Evolutionary conservation across 2,113 vertebrate species (phyloP), one percentile per base, ranked within the genome.

Genomic region (Oryzias melastigma): DNA sequence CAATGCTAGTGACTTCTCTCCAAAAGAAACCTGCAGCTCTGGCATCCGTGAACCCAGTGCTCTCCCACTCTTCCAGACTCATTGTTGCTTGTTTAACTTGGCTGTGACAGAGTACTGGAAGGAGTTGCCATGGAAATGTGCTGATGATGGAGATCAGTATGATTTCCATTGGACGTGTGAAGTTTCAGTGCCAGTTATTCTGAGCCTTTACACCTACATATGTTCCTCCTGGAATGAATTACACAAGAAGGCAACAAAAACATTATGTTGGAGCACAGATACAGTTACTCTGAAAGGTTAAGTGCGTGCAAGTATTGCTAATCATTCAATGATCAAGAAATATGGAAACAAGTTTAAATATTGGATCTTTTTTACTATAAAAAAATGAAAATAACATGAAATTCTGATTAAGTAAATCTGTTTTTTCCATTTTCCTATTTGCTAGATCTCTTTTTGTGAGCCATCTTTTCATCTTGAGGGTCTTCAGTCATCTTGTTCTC

Each of bases 141-240:
- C 46, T 64, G 68, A 35, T 64, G 20, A 51, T 15, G 25, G 41
- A 47, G 64, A 72, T 45, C 22, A 24, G 62, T 16, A n/a, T 53
- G 48, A 62, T 71, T 76, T 71, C 48, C 22, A 52, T 45, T 71
- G 29, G 65, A 77, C 45, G 67, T 68, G 64, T 61, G 12, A 41
- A 62, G 47, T 71, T 76, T 80, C 71, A 42, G 60, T 52, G 73
- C 57, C 63, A 59, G 47, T 74, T 68, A 77, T 69, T 78, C 50
- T 62, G 8, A 66, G 68, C 57, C 20, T 49, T 72, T 78, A 68
- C 75, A 62, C 75, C 75, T 61, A 75, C 79, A 66, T 6, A 46
- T 50, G 71, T 68, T 64, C 71, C 71, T 49, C 57, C 1, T 45
- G 67, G 53, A 61, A 17, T 14, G 63, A 46, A 50, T 79, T 79